Evolutionary conservation across 2,888 invertebrate genomes (phyloP).

Genomic region (Ariolimax columbianus): DNA sequence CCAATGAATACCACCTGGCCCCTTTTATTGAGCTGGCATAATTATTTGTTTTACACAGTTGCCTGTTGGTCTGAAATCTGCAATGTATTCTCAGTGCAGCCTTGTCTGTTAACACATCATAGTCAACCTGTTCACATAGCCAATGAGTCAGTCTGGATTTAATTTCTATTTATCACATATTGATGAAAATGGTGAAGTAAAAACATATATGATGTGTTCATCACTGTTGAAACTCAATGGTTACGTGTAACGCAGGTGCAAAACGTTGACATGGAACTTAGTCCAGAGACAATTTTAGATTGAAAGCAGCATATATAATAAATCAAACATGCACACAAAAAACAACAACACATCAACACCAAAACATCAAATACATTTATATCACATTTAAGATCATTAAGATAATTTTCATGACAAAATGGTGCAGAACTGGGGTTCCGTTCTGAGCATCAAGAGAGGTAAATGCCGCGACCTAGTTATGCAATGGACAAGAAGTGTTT

Average conservation of each 20-base stretch:
- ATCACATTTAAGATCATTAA: conserved; percentile 37
- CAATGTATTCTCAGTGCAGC: too few species aligned
- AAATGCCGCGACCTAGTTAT: neutral
- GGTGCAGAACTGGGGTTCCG: neutral
- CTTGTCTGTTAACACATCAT: too few species aligned
- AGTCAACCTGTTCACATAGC: too few species aligned
- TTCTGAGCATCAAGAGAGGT: neutral
- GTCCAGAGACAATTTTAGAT: conserved; percentile 5
- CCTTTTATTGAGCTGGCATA: too few species aligned
- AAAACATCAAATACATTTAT: conserved; percentile 36
- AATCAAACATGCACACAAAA: conserved; percentile 15
- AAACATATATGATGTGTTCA: too few species aligned
- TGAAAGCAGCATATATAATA: conserved; percentile 29
- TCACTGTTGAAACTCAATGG: too few species aligned
- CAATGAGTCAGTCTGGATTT: too few species aligned
- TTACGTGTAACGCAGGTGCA: neutral
- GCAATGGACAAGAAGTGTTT: neutral
- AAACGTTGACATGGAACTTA: neutral
- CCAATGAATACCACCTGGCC: too few species aligned
- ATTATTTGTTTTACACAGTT: too few species aligned
- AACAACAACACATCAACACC: conserved; percentile 29
- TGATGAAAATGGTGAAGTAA: too few species aligned
- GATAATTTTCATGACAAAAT: conserved; percentile 5
- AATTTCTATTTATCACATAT: too few species aligned
- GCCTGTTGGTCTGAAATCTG: too few species aligned